Conservation (phyloP, 2,888 invertebrate genomes). For the Lysandra bellargus region DNA sequence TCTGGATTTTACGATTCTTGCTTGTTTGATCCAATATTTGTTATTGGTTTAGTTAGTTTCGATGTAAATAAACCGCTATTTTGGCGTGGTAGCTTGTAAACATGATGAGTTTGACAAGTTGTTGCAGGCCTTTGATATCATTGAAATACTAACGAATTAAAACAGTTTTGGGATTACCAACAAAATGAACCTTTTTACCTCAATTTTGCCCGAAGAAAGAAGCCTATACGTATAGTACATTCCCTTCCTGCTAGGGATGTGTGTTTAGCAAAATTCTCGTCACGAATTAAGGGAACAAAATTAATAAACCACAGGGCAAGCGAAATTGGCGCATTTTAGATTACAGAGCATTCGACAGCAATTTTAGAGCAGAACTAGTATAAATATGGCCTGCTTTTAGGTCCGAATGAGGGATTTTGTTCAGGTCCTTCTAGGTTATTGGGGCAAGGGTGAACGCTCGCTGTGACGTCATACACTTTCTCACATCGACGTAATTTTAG, state of each 20-base stretch:
- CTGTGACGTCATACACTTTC: conserved; percentile 17
- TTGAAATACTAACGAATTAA: background rate
- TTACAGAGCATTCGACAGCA: background rate
- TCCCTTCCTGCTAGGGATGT: background rate
- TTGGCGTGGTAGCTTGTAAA: too few species aligned
- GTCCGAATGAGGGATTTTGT: background rate
- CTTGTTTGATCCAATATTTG: background rate
- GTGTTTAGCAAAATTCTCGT: background rate
- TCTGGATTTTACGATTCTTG: background rate
- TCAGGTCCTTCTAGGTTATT: conserved; percentile 21
- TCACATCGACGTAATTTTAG: conserved; percentile 27
- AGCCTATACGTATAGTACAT: background rate
- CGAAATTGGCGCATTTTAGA: background rate
- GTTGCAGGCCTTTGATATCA: background rate
- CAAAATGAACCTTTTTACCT: background rate
- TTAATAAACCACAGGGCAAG: background rate
- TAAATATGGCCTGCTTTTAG: background rate
- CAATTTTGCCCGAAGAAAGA: background rate
- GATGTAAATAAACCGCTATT: background rate
- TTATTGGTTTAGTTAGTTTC: background rate
- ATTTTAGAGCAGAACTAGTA: background rate
- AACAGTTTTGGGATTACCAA: background rate
- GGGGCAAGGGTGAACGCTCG: conserved; percentile 6
- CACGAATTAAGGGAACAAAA: background rate
- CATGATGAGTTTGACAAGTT: background rate